These are phyloP conservation scores for Scomber colias DNA, from an alignment of 2,113 vertebrate genomes.

Conservation along the genomic window DNA sequence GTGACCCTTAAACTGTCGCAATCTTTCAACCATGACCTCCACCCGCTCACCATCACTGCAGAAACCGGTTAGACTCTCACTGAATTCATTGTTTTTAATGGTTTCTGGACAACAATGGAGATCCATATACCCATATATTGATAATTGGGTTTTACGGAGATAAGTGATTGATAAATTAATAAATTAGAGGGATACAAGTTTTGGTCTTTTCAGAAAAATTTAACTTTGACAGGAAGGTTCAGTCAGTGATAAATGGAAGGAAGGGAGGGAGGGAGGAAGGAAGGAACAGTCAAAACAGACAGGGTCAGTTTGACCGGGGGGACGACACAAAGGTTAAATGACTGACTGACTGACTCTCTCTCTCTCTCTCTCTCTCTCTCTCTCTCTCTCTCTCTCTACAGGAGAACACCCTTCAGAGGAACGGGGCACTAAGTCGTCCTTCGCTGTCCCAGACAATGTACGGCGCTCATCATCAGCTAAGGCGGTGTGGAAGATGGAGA, in stretches of 20 bases:
- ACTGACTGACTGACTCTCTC: background rate
- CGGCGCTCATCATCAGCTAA: background rate
- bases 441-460: slow-evolving; percentile 71
- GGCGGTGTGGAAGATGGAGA: slow-evolving; percentile 81
- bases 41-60: slow-evolving; percentile 71
- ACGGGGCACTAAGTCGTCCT: slow-evolving; percentile 70
- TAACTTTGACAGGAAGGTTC: background rate
- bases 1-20: slow-evolving; percentile 76
- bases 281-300: no score
- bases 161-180: no score
- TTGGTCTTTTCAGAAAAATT: background rate
- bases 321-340: no score
- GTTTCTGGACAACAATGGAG: background rate
- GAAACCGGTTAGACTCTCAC: slow-evolving; percentile 77
- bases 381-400: slow-evolving; percentile 37
- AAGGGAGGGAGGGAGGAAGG: no score
- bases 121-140: no score
- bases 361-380: no score
- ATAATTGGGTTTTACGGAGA: no score
- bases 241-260: background rate
- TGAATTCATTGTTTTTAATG: background rate
- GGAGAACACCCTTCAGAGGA: slow-evolving; percentile 77
- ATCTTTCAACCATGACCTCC: slow-evolving; percentile 51
- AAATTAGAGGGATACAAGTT: no score
- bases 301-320: no score